Evolutionary conservation across 2,888 invertebrate genomes (phyloP), one percentile per base, ranked within the genome.

Genomic region (Norana najaformis): DNA sequence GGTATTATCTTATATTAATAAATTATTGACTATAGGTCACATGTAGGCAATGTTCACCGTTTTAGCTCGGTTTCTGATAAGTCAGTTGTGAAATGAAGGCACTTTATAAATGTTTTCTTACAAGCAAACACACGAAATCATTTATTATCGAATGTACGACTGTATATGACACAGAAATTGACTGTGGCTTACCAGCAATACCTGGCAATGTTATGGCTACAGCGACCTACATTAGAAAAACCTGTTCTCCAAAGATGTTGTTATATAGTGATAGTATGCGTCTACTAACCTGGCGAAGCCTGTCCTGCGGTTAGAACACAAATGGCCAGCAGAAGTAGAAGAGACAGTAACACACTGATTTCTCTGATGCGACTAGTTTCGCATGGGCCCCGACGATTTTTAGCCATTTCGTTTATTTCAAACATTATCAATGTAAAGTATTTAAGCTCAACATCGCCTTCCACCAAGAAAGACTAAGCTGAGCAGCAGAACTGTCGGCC

Each of bases 241-340:
- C 30, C 69, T 8, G 6, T 69, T n/a, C 6, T 69, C 69, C n/a
- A 69, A n/a, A 69, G 69, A 69, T 8, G 23, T 23, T 47, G 47
- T 1, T 18, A 47, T 47, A 47, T 39, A 11, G 30, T 41, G n/a
- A n/a, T 14, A 11, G 23, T 1, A 6, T n/a, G 53, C 13, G 69
- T 69, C 30, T 34, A 89, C 90, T 39, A 83, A 90, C 89, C 69
- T 88, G 37, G 83, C 89, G 89, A 23, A 83, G 53, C 88, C 82
- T 20, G 88, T 82, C 18, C 88, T 41, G 37, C 89, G 83, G 34
- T 89, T 89, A 30, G 89, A 85, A 37, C 69, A 90, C 88, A 82
- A 89, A 85, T 90, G 90, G 90, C 89, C 69, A 37, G 90, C 89
- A 69, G 69, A 69, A 69, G 30, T 69, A 69, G 69, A 69, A 69